Evolutionary conservation across 2,888 invertebrate species (phyloP), one percentile per base, ranked within the genome.

Genomic region (Octodonta nipae): DNA sequence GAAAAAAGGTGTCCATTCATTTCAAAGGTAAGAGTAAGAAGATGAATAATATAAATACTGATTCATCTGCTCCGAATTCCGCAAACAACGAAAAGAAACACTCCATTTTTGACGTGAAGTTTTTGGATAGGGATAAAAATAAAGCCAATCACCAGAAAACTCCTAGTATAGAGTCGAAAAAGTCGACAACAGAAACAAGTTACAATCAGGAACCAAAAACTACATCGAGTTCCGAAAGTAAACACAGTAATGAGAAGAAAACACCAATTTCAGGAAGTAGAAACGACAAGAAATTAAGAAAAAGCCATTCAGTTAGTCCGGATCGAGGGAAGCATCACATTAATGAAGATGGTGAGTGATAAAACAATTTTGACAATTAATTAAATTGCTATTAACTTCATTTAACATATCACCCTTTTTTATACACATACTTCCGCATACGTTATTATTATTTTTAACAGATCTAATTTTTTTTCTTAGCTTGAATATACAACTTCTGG

Each of bases 1-100:
- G 58, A 15, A 47, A 58, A 24, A 62, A 64, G 44, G 63, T 65
- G 6, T 63, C 63, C 1, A 63, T 66, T 26, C 63, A 64, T 42
- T 66, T 65, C 44, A 63, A 63, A 38, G 61, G 61, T 1, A 58
- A 30, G 16, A 30, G 11, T 10, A 30, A 30, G 15, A 20, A 16
- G 17, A 16, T 10, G 3, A 8, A 12, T 7, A 17, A 16, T 6
- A 11, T 11, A 12, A 14, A 20, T 24, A 24, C 42, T 4, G 46
- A 49, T 16, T 27, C 41, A 4, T 13, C 32, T 8, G 46, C 44
- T 27, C 35, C 42, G 2, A 49, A 45, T 36, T 38, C 44, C 2
- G 37, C 44, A 20, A 40, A 10, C 22, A 13, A 36, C 25, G 46
- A 44, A 14, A 47, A 51, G 36, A 54, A 50, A 37, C 39, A 43